A percentile compares a stretch with the other conserved stretches of the same genome.
Evolutionary conservation across 2,888 invertebrate species (phyloP).

Genomic region (Epinotia bilunana): DNA sequence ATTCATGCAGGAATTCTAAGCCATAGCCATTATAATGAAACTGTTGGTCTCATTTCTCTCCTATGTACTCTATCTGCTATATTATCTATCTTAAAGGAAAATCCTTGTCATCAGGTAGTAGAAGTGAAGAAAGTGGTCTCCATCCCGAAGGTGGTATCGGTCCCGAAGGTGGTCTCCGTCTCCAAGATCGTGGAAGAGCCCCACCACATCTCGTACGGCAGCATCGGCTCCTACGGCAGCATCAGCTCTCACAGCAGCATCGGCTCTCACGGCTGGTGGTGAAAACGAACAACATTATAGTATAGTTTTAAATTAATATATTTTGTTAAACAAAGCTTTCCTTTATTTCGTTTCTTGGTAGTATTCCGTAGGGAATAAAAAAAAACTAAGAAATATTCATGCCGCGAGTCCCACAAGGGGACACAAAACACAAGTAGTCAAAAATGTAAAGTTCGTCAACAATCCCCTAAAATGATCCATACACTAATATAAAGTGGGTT

Average conservation of each 20-base stretch:
- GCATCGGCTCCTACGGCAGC: constrained; percentile 37
- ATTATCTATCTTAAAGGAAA: too few species aligned
- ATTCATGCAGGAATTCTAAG: too few species aligned
- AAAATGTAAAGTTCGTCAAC: too few species aligned
- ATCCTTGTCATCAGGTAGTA: constrained; percentile 51
- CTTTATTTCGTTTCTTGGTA: neutral
- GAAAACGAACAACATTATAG: constrained; percentile 47
- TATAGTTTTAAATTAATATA: constrained; percentile 37
- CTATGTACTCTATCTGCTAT: too few species aligned
- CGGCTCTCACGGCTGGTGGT: constrained; percentile 65
- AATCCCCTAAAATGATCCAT: too few species aligned
- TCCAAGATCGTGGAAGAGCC: constrained; percentile 58
- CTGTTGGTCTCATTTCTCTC: too few species aligned
- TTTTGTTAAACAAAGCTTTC: constrained; percentile 5
- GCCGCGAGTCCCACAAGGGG: too few species aligned
- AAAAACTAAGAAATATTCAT: too few species aligned
- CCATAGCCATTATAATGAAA: too few species aligned
- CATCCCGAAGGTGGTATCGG: constrained; percentile 63
- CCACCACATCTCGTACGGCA: constrained; percentile 52
- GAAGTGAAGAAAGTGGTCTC: constrained; percentile 62
- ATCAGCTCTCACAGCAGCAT: constrained; percentile 51
- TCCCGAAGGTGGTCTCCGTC: constrained; percentile 60
- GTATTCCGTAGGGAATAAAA: neutral
- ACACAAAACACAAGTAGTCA: too few species aligned
- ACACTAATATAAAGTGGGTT: too few species aligned